These are phyloP conservation scores for Lagopus muta DNA, from an alignment of 2,113 vertebrate genomes.

Conservation along the genomic window DNA sequence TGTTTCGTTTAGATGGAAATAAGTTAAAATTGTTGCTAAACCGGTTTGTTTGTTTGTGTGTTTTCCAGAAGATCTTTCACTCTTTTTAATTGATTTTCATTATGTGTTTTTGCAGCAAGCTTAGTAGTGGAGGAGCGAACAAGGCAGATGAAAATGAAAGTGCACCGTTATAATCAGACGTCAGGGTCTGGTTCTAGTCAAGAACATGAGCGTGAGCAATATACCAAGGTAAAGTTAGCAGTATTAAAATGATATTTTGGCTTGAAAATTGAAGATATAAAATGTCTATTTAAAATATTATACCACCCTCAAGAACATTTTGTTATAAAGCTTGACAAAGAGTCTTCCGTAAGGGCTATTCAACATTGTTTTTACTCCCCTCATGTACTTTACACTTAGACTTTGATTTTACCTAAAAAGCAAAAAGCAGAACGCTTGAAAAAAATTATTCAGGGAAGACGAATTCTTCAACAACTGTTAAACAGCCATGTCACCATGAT, in stretches of 20 bases:
- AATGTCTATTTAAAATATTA: slow-evolving; percentile 10
- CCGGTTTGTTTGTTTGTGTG: neutral
- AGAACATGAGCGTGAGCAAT: slow-evolving; percentile 90
- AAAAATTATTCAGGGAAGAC: neutral
- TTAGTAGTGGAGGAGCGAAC: slow-evolving; percentile 93
- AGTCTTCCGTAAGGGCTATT: neutral
- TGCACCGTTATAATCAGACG: slow-evolving; percentile 91
- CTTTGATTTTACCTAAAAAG: neutral
- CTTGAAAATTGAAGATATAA: slow-evolving; percentile 30
- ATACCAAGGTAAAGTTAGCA: slow-evolving; percentile 83
- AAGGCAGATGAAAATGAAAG: slow-evolving; percentile 93
- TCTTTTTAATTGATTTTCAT: slow-evolving; percentile 78
- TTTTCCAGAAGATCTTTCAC: neutral
- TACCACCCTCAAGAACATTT: neutral
- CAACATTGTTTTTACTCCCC: neutral
- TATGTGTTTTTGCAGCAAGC: slow-evolving; percentile 86
- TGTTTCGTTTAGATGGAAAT: slow-evolving; percentile 45
- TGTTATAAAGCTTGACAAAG: neutral
- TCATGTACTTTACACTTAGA: neutral
- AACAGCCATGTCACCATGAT: neutral
- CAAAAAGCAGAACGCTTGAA: neutral
- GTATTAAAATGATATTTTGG: slow-evolving; percentile 46
- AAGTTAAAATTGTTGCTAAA: slow-evolving; percentile 62
- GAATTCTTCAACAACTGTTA: neutral
- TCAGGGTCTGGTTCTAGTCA: slow-evolving; percentile 93